phyloP scores from a whole-genome alignment of 2,888 invertebrate genomes.

The Tetranychus piercei region DNA sequence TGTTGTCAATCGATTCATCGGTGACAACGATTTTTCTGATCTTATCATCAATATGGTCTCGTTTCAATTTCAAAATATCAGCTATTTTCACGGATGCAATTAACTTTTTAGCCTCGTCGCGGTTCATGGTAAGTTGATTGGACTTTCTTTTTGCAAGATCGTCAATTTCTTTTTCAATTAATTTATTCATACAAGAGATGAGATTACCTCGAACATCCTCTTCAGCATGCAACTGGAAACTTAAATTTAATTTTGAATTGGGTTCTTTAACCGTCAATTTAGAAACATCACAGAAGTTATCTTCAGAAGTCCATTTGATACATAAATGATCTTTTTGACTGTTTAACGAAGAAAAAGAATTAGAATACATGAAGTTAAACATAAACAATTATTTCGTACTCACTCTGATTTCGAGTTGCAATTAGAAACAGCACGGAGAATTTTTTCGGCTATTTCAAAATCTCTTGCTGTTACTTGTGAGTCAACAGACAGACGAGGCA shows the following conservation, averaged over 20 bases:
- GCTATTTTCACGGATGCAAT: background rate
- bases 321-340: background rate
- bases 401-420: background rate
- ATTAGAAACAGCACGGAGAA: background rate
- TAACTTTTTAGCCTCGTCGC: background rate
- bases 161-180: background rate
- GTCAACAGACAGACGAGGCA: background rate
- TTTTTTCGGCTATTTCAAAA: background rate
- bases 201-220: background rate
- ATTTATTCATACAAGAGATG: background rate
- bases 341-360: background rate
- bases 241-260: background rate
- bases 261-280: background rate
- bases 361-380: background rate
- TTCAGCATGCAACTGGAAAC: background rate
- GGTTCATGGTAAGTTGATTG: background rate
- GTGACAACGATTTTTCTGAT: background rate
- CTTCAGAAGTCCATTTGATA: background rate
- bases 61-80: background rate
- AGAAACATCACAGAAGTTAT: background rate
- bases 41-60: background rate
- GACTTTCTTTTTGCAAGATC: background rate
- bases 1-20: background rate
- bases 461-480: background rate
- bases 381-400: background rate